Evolutionary conservation across 2,797 vertebrate species (phyloP), one percentile per base, ranked within the genome.

Genomic region (Mycteria americana): DNA sequence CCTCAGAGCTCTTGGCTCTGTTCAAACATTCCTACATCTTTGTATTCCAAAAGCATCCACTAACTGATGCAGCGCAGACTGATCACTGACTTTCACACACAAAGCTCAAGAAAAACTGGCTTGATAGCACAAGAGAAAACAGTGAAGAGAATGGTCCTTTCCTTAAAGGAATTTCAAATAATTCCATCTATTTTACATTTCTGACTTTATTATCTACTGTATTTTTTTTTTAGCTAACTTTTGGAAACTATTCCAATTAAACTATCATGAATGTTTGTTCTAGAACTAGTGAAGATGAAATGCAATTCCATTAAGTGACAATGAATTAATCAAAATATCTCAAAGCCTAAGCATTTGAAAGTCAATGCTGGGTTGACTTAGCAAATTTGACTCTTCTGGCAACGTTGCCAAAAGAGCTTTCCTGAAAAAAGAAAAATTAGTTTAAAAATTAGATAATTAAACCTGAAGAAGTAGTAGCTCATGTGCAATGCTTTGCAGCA

Each of bases 21-120:
- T 82, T 95, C 51, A 95, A 92, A 77, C 62, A 31, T 82, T 95
- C 94, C 95, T 74, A 65, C 94, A 77, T 79, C 65, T 98, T 96
- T 97, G 97, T 94, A 98, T 98, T 97, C 98, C 73, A 81, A 94
- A 73, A 96, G 97, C 97, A 98, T 96, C 69, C 91, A 62, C 84
- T 41, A 88, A 96, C 97, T 89, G 96, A 96, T 57, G 95, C 95
- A 96, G 95, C 72, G 85, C 73, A 54, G 89, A 62, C 33, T 80
- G 85, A 95, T 93, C 84, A 85, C 64, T 88, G 89, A 93, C 94
- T 97, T 97, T 75, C 85, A 94, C 51, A 95, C 70, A 75, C 91
- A 95, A 68, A 92, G 39, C 72, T 91, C 89, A 86, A 65, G 68
- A 89, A 85, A 95, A 94, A 59, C 3, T 39, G 27, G 56, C 65